Base-by-base conservation (phyloP, 2,888 invertebrate species). In the Siphonodentalium dalli region DNA sequence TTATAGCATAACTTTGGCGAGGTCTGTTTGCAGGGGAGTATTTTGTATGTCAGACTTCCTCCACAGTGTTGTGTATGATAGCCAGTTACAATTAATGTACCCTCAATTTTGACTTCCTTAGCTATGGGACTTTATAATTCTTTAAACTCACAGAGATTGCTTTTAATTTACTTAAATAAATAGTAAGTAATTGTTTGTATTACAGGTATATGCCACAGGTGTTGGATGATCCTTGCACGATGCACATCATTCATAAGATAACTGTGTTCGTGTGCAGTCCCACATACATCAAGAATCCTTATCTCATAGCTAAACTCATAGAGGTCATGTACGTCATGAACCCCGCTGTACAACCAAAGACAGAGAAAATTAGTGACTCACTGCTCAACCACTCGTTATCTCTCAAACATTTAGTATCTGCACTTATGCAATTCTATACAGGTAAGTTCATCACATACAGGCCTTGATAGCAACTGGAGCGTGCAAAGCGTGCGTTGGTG, bases 391-490 rank as follows among this genome's bases (percentile, higher is more conserved):
- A 96, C 80, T 90, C 90, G 46, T 85, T 93, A 59, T 89, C 92
- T 6, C 89, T 90, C 71, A 88, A 88, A 3, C 86, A 88, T 54
- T 85, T 99, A 55, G 92, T 95, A 0, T 90, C 93, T 66, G 90
- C 91, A 18, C 86, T 99, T 33, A 96, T 98, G 94, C 93, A 93
- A 83, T 99, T 99, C 85, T 99, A 99, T 83, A 94, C 96, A 53
- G 86, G 86, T 84, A 70, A 70, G 65, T 58, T 6, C 23, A 20
- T n/a, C n/a, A n/a, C n/a, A n/a, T n/a, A n/a, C n/a, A n/a, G n/a
- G n/a, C n/a, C n/a, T n/a, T n/a, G n/a, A n/a, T n/a, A n/a, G n/a
- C n/a, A n/a, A n/a, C n/a, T n/a, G n/a, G n/a, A n/a, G n/a, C n/a
- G n/a, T n/a, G n/a, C n/a, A n/a, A n/a, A n/a, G n/a, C n/a, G n/a